Evolutionary conservation across 2,113 vertebrate species (phyloP), one percentile per base, ranked within the genome.

Genomic region (Alligator mississippiensis): DNA sequence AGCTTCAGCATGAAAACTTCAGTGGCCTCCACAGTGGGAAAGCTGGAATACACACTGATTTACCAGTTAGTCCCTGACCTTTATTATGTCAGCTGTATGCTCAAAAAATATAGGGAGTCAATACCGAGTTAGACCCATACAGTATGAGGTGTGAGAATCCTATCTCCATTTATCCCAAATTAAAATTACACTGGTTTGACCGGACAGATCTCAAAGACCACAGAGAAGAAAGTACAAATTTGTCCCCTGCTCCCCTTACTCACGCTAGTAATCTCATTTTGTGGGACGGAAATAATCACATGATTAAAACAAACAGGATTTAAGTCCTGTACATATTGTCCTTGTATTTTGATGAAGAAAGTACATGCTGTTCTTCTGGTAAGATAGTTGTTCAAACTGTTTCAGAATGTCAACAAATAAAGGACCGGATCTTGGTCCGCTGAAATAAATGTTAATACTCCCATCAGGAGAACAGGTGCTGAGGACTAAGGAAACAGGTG

Each of bases 401-500:
- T 25, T 64, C 54, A 82, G 59, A 66, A 84, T 82, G 55, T 38
- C 80, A 92, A 58, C 66, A 92, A 79, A 80, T 78, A 55, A 3
- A 1, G 12, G 63, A 88, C 27, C 13, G 55, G 84, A 93, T 85
- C 58, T 88, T 91, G 62, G 76, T 82, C 63, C 84, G 14, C 81
- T 90, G 88, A 85, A 83, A 61, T 87, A 94, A 92, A 89, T 88
- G 24, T 74, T 91, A 81, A 78, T 55, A 60, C 14, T 84, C 28
- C n/a, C 76, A 22, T 90, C 82, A 93, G 38, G 18, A 85, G 16
- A 95, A 21, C 87, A 94, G 85, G 80, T 76, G 8, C 54, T 87
- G 68, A 86, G 85, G 92, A 87, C 72, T 93, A 91, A 79, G 24
- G 84, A 92, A 95, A 90, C 95, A 97, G 88, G 92, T 96, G 94